Evolutionary conservation across 2,888 invertebrate species (phyloP).

Genomic region (Leucoma salicis): DNA sequence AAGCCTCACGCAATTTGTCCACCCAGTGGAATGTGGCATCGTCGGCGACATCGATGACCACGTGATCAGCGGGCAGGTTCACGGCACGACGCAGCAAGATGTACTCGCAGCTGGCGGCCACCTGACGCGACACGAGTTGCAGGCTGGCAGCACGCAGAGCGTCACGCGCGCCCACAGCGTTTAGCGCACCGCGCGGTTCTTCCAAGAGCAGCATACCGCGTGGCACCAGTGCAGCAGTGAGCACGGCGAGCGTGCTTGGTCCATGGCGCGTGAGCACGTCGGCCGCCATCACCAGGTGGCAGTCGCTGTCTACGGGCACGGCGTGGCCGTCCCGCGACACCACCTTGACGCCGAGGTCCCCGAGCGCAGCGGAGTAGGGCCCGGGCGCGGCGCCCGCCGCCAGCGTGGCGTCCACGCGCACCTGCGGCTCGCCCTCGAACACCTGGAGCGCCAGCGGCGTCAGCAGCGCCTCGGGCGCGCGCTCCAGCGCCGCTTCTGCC

Average conservation of each 20-base stretch:
- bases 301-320: constrained; percentile 83
- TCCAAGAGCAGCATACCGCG: constrained; percentile 89
- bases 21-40: constrained; percentile 89
- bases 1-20: constrained; percentile 87
- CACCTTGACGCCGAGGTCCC: constrained; percentile 85
- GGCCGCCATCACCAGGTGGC: constrained; percentile 85
- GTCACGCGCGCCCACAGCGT: constrained; percentile 59
- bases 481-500: constrained; percentile 84
- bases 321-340: constrained; percentile 81
- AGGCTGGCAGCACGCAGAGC: constrained; percentile 54
- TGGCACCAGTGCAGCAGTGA: constrained; percentile 84
- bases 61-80: constrained; percentile 51
- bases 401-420: constrained; percentile 82
- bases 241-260: constrained; percentile 74
- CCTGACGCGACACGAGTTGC: constrained; percentile 73
- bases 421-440: constrained; percentile 87
- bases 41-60: constrained; percentile 86
- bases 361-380: constrained; percentile 77
- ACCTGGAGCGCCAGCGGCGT: constrained; percentile 83
- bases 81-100: constrained; percentile 84
- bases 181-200: constrained; percentile 80
- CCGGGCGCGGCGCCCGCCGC: constrained; percentile 75
- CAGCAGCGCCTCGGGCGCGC: constrained; percentile 85
- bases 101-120: constrained; percentile 84
- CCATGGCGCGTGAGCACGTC: constrained; percentile 84